A percentile compares a stretch with the other conserved stretches of the same genome.
Evolutionary conservation across 2,888 invertebrate genomes (phyloP).

Genomic region (Cremastinae sp.): DNA sequence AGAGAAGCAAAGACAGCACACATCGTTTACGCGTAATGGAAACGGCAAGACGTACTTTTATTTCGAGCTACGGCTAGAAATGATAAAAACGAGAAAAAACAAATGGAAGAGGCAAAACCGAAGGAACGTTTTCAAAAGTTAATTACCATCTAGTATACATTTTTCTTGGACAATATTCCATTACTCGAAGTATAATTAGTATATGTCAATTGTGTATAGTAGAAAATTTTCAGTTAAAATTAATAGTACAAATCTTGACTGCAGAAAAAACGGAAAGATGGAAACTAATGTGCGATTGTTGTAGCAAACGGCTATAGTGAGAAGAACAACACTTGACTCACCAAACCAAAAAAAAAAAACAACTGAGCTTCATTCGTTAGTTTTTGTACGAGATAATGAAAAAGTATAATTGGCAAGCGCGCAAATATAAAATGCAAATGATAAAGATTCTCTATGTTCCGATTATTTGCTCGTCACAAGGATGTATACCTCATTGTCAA

Average conservation of each 20-base stretch:
- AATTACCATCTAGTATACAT: constrained; percentile 72
- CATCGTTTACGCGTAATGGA: constrained; percentile 69
- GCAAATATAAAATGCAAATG: constrained; percentile 52
- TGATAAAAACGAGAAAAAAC: constrained; percentile 54
- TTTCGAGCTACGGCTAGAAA: constrained; percentile 56
- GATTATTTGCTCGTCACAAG: constrained; percentile 58
- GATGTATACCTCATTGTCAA: constrained; percentile 52
- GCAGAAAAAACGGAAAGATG: constrained; percentile 29
- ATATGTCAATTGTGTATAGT: constrained; percentile 70
- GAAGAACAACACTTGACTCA: no score
- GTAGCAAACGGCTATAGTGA: constrained; percentile 52
- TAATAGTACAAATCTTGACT: constrained; percentile 60
- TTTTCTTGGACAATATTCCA: constrained; percentile 75
- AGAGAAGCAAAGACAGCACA: constrained; percentile 41
- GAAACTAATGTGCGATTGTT: constrained; percentile 42
- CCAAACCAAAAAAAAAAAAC: constrained; percentile 33
- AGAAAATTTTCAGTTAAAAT: constrained; percentile 56
- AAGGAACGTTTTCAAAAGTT: constrained; percentile 69
- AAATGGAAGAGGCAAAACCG: constrained; percentile 63
- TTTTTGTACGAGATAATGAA: constrained; percentile 59
- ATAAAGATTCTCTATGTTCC: constrained; percentile 52
- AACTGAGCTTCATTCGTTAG: constrained; percentile 57
- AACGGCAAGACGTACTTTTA: constrained; percentile 60
- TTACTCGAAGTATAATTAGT: constrained; percentile 69
- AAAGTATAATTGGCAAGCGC: constrained; percentile 44